phyloP scores from a whole-genome alignment of 2,888 invertebrate species.

The Merodon equestris region DNA sequence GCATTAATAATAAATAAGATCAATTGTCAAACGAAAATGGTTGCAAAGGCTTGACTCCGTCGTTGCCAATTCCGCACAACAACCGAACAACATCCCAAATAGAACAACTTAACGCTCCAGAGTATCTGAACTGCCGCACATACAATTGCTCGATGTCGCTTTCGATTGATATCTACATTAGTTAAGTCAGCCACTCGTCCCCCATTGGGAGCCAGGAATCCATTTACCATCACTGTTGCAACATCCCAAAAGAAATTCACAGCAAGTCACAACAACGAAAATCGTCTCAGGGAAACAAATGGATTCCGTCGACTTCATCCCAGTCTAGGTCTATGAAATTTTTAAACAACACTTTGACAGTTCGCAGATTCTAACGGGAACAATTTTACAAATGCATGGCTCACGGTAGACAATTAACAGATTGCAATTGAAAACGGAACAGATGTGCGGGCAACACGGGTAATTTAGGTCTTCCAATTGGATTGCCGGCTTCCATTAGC shows the following conservation, averaged over 20 bases:
- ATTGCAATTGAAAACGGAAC: conserved; percentile 47
- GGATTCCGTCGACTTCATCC: conserved; percentile 34
- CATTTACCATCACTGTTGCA: conserved; percentile 17
- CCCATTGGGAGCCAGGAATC: conserved; percentile 53
- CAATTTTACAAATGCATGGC: conserved; percentile 62
- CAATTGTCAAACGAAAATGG: conserved; percentile 51
- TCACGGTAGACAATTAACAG: conserved; percentile 53
- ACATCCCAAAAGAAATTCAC: too few relatives aligned
- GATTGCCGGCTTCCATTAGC: too few relatives aligned
- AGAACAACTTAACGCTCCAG: conserved; percentile 50
- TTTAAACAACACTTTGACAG: conserved; percentile 62
- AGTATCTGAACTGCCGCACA: conserved; percentile 13
- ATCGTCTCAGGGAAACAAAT: conserved; percentile 44
- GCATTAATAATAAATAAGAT: conserved; percentile 62
- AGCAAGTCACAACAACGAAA: too few relatives aligned
- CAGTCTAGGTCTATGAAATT: conserved; percentile 39
- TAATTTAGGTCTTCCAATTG: not conserved
- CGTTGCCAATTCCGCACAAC: conserved; percentile 7
- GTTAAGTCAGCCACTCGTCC: conserved; percentile 42
- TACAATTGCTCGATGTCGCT: conserved; percentile 48
- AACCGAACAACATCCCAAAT: conserved; percentile 7
- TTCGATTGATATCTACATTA: conserved; percentile 65
- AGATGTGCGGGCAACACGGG: not conserved
- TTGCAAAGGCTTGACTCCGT: conserved; percentile 27
- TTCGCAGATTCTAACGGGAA: conserved; percentile 36